Base-by-base conservation (phyloP, 2,113 vertebrate species). In the Corythornis vintsioides region DNA sequence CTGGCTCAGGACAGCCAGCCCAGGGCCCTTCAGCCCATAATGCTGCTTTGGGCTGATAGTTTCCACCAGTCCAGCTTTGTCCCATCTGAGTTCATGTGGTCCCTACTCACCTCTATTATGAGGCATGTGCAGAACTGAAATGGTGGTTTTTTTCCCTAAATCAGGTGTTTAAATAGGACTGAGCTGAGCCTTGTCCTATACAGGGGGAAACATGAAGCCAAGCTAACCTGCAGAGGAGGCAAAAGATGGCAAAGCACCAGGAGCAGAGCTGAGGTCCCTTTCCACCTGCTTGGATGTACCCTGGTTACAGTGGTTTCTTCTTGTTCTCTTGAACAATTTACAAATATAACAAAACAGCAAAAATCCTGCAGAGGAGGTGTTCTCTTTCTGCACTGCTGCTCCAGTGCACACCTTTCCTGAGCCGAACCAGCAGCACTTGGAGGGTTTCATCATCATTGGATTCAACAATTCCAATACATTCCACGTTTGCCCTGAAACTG, bases 1-100 rank as follows among this genome's bases (percentile, higher is more conserved):
- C 4, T 83, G 40, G 22, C 19, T 40, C 0, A 0, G 38, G 28
- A 26, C 3, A 14, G 8, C 24, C 0, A 2, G 40, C 19, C 28
- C 45, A 38, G 3, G 2, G 10, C 24, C 11, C 14, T 60, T 48
- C 48, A 67, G 42, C 31, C 64, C 35, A 9, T 7, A 25, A 69
- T 18, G 38, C 33, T 65, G 24, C 26, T 91, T 43, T 21, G 22
- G 47, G 47, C 10, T 28, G 24, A 2, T 40, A 28, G 24, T 72
- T 61, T 18, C 11, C 35, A 56, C 10, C 1, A 0, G n/a, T 40
- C 25, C 78, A 57, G 20, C n/a, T 17, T 61, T 40, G 16, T 38
- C 48, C 33, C 57, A 35, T 10, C 3, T 0, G 2, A 57, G 17
- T 53, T 70, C 60, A 6, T n/a, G 26, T 57, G 26, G 43, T 72